phyloP scores from a whole-genome alignment of 2,113 vertebrate genomes.

The Petroica traversi region DNA sequence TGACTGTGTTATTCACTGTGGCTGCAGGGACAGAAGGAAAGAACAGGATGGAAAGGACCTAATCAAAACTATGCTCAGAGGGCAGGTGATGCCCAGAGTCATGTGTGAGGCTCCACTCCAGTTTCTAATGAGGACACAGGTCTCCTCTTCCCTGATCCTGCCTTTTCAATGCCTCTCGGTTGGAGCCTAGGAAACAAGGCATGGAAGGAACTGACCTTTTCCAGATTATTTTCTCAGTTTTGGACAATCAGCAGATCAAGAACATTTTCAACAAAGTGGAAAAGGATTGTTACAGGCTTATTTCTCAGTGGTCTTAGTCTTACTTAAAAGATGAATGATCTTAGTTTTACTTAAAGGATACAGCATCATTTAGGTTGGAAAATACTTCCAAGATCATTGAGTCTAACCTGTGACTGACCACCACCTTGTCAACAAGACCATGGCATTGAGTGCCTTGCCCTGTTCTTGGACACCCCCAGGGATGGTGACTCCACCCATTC shows the following conservation, averaged over 20 bases:
- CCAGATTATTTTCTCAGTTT: background rate
- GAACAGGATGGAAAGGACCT: background rate
- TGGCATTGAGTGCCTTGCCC: background rate
- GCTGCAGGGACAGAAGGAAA: background rate
- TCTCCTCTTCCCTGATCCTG: fast-evolving
- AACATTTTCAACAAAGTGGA: background rate
- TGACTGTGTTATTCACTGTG: background rate
- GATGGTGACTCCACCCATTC: background rate
- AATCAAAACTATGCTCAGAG: background rate
- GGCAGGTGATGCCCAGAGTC: background rate
- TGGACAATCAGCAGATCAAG: background rate
- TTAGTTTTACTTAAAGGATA: too few relatives aligned
- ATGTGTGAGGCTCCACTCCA: background rate
- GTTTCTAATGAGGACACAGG: fast-evolving
- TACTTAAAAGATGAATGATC: background rate
- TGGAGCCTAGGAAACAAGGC: background rate
- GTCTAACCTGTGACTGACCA: background rate
- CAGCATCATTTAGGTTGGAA: background rate
- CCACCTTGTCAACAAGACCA: background rate
- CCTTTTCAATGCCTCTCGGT: fast-evolving
- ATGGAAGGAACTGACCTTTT: background rate
- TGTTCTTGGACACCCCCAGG: background rate
- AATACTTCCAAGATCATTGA: background rate
- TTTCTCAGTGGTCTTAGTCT: background rate
- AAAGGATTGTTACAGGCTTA: background rate